Conservation (phyloP, 1,140 invertebrate genomes). For the Sycophila sp. region DNA sequence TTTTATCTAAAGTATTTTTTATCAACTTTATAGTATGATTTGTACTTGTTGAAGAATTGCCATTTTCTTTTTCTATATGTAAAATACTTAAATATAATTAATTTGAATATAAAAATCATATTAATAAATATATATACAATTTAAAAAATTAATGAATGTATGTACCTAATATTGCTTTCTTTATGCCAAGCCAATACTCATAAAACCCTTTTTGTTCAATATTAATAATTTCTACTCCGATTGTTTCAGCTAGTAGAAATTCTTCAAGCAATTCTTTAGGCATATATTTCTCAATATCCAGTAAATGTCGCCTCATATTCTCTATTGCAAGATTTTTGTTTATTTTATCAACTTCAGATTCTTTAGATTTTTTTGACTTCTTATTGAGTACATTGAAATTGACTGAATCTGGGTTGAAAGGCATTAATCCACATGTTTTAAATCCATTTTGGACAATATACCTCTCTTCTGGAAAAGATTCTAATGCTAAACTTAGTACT, state of each 20-base stretch:
- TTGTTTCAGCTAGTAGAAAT: not conserved
- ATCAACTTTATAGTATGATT: not conserved
- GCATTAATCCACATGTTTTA: not conserved
- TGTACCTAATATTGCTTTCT: not conserved
- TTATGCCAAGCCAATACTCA: not conserved
- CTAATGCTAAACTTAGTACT: not conserved
- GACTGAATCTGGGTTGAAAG: not conserved
- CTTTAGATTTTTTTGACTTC: not conserved
- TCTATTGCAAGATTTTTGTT: not conserved
- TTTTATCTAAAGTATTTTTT: not conserved
- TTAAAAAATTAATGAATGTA: not conserved
- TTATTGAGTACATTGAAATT: not conserved
- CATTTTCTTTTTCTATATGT: not conserved
- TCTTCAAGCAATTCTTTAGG: not conserved
- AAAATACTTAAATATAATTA: not conserved
- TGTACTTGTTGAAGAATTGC: not conserved
- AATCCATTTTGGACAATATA: not conserved
- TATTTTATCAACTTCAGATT: not conserved
- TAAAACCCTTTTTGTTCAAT: not conserved
- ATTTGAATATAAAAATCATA: not conserved
- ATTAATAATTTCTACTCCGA: not conserved
- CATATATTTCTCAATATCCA: not conserved
- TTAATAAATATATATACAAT: not conserved
- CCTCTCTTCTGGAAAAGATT: not conserved
- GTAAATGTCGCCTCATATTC: not conserved